Percentiles rank a stretch among this genome's conserved stretches.
phyloP scores from a whole-genome alignment of 2,797 vertebrate species.

The Pangasius djambal region DNA sequence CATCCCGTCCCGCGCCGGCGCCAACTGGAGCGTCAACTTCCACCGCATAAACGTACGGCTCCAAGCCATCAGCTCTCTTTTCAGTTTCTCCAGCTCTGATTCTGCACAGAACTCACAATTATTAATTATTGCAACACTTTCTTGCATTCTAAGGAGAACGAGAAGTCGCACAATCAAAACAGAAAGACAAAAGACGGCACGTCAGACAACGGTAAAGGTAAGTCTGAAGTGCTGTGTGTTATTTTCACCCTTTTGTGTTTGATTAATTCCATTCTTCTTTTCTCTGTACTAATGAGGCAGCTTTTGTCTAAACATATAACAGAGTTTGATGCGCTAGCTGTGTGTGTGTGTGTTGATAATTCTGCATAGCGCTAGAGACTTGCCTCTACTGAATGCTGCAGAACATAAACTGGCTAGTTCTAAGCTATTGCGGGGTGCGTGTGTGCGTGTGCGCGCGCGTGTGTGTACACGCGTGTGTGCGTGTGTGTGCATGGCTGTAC shows the following conservation, averaged over 20 bases:
- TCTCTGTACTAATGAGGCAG: not conserved
- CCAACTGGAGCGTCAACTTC: conserved; percentile 99
- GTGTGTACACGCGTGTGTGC: not conserved
- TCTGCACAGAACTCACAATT: not conserved
- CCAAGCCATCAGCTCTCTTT: not conserved
- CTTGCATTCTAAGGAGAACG: conserved; percentile 84
- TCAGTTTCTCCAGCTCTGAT: not conserved
- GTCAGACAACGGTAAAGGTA: conserved; percentile 95
- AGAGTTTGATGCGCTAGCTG: not conserved
- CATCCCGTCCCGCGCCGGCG: conserved; percentile 94
- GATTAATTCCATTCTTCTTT: not conserved
- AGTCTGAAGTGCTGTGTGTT: conserved; percentile 28
- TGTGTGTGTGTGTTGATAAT: not conserved
- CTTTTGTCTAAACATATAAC: not conserved
- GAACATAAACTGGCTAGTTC: not conserved
- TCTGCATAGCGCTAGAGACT: not conserved
- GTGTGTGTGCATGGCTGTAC: not conserved
- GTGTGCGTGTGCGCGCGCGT: not conserved
- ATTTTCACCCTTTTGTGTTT: not conserved
- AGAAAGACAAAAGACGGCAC: conserved; percentile 97
- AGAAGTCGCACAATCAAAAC: conserved; percentile 97
- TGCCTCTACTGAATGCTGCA: not conserved
- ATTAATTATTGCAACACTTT: not conserved
- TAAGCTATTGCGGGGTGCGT: not conserved
- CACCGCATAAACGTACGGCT: conserved; percentile 93